Evolutionary conservation across 2,888 invertebrate genomes (phyloP).

Genomic region (Cylloceria caligata): DNA sequence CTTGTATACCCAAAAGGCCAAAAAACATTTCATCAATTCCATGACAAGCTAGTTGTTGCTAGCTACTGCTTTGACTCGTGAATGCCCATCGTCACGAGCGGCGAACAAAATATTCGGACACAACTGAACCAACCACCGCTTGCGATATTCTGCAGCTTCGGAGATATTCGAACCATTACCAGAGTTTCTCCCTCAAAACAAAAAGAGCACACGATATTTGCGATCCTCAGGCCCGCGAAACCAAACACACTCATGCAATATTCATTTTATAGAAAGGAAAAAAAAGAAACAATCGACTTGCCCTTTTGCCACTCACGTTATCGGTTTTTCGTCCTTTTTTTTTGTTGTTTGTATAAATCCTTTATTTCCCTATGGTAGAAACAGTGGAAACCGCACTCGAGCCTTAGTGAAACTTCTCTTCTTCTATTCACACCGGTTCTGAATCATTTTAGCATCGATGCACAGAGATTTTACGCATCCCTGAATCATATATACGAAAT

Average conservation of each 20-base stretch:
- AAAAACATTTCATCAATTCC: constrained; percentile 56
- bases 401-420: constrained; percentile 35
- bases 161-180: constrained; percentile 59
- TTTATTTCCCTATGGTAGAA: background rate
- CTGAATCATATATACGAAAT: constrained; percentile 26
- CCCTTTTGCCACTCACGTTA: constrained; percentile 32
- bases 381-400: background rate
- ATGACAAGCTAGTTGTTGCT: constrained; percentile 31
- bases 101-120: constrained; percentile 74
- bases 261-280: constrained; percentile 48
- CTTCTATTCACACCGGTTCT: constrained; percentile 25
- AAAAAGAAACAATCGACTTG: constrained; percentile 35
- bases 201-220: constrained; percentile 43
- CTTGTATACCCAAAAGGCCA: background rate
- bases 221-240: constrained; percentile 41
- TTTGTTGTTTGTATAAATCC: background rate
- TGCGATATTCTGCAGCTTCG: constrained; percentile 16
- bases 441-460: constrained; percentile 65
- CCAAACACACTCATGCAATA: constrained; percentile 64
- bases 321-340: constrained; percentile 2
- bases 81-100: constrained; percentile 63
- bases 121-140: too few species aligned
- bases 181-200: constrained; percentile 52
- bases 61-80: constrained; percentile 41
- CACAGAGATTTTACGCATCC: constrained; percentile 23